A percentile compares a stretch with the other conserved stretches of the same genome.
phyloP scores from a whole-genome alignment of 2,888 invertebrate species.

The Patella depressa region DNA sequence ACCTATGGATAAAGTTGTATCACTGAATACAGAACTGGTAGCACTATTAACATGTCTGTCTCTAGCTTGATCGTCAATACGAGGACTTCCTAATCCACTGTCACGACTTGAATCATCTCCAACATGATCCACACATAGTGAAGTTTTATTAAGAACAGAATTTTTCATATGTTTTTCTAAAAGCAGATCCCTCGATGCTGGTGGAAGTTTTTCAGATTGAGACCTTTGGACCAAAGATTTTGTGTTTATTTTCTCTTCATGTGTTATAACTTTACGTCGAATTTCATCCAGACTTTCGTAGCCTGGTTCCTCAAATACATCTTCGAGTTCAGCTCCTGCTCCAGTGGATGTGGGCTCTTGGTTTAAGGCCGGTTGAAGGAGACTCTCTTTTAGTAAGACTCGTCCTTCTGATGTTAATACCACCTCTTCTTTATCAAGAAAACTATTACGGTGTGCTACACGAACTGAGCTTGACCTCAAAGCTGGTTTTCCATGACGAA shows the following conservation, averaged over 20 bases:
- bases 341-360: slow-evolving; percentile 9
- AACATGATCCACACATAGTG: not conserved
- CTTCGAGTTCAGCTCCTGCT: slow-evolving; percentile 15
- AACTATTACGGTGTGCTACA: slow-evolving; percentile 24
- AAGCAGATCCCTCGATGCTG: not conserved
- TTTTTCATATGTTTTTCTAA: slow-evolving; percentile 5
- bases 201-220: not conserved
- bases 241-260: slow-evolving; percentile 16
- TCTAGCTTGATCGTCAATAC: slow-evolving; percentile 22
- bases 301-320: slow-evolving; percentile 35
- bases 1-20: slow-evolving; percentile 9
- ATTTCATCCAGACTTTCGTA: slow-evolving; percentile 53
- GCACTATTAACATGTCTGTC: slow-evolving; percentile 23
- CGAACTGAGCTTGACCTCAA: slow-evolving; percentile 15
- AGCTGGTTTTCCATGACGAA: slow-evolving; percentile 14
- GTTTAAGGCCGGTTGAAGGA: not conserved
- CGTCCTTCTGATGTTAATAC: slow-evolving; percentile 34
- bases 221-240: slow-evolving; percentile 6
- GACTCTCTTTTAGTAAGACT: not conserved
- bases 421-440: slow-evolving; percentile 39
- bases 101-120: slow-evolving; percentile 29
- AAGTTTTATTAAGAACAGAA: slow-evolving; percentile 9
- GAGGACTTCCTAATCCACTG: slow-evolving; percentile 38
- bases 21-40: slow-evolving; percentile 29
- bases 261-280: slow-evolving; percentile 36